Conservation (phyloP, 2,888 invertebrate species). For the Peribatodes rhomboidaria region DNA sequence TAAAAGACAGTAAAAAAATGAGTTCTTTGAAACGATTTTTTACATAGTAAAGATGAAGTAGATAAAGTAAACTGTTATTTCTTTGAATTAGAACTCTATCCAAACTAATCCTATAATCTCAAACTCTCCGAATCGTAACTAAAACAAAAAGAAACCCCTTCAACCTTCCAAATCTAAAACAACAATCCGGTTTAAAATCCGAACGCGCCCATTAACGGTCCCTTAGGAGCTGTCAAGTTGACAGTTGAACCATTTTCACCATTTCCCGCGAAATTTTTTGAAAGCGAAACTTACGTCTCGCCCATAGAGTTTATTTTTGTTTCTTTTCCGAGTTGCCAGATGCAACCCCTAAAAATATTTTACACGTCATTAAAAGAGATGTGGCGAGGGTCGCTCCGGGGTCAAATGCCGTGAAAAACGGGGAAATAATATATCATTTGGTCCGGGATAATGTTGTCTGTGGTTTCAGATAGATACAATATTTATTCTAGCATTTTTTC, state of each 20-base stretch:
- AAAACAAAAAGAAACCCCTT: conserved; percentile 48
- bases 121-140: conserved; percentile 26
- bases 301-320: conserved; percentile 47
- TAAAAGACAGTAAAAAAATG: too few relatives aligned
- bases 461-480: conserved; percentile 17
- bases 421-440: conserved; percentile 69
- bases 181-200: conserved; percentile 75
- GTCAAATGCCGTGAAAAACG: conserved; percentile 78
- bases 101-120: conserved; percentile 10
- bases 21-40: too few relatives aligned
- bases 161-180: conserved; percentile 66
- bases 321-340: conserved; percentile 50
- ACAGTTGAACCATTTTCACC: conserved; percentile 67
- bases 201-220: conserved; percentile 68
- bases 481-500: too few relatives aligned
- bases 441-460: conserved; percentile 21
- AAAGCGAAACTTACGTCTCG: conserved; percentile 39
- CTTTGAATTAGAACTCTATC: conserved; percentile 10
- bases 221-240: conserved; percentile 75
- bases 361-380: conserved; percentile 76
- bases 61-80: background rate
- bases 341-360: conserved; percentile 63
- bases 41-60: too few relatives aligned
- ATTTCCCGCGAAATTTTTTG: conserved; percentile 53
- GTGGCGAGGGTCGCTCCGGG: conserved; percentile 57